Evolutionary conservation across 92 coral and sea anemone genomes (phyloP).

Genomic region (Zoanthus sociatus): DNA sequence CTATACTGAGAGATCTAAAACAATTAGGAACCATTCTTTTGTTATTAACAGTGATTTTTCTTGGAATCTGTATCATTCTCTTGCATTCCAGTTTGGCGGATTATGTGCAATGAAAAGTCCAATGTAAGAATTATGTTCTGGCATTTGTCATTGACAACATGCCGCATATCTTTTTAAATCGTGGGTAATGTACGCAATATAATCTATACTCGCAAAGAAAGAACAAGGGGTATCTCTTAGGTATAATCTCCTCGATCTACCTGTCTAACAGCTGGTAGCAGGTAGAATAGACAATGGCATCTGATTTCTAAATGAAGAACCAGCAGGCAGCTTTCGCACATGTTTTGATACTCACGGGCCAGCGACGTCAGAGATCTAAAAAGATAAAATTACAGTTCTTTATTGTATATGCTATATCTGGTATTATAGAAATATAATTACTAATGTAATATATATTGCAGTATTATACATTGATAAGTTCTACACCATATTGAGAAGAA

Average conservation of each 20-base stretch:
- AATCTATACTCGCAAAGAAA: not conserved
- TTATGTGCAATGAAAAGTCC: no score
- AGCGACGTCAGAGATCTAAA: constrained; percentile 75
- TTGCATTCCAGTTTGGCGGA: no score
- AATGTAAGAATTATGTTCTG: no score
- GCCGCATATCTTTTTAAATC: no score
- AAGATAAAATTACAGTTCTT: not conserved
- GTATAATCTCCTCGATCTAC: constrained; percentile 27
- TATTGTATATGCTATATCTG: not conserved
- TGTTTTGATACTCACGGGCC: constrained; percentile 88
- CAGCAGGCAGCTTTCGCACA: constrained; percentile 88
- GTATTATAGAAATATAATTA: not conserved
- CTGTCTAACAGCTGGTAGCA: constrained; percentile 87
- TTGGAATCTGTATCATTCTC: no score
- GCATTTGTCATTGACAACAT: no score
- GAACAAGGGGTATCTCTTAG: not conserved
- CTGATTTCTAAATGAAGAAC: constrained; percentile 97
- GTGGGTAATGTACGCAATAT: not conserved
- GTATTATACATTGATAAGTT: no score
- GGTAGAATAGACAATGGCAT: constrained; percentile 90
- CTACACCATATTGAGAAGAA: no score
- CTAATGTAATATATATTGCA: no score
- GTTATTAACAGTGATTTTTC: no score
- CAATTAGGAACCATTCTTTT: no score
- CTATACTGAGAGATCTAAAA: no score